Conservation (phyloP, 2,797 vertebrate genomes). For the Muscicapa comitata region DNA sequence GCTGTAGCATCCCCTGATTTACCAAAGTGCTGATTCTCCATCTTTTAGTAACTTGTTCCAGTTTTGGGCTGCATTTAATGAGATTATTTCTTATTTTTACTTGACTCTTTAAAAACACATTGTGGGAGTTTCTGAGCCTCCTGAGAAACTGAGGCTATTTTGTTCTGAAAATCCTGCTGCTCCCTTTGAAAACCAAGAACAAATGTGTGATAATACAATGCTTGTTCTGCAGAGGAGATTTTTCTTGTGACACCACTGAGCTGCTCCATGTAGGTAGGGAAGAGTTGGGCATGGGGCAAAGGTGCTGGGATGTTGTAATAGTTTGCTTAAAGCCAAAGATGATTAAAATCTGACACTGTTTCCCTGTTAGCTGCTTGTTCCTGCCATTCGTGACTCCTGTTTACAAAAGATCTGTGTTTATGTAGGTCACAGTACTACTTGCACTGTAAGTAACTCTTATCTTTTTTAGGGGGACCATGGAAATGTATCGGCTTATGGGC, state of each 20-base stretch:
- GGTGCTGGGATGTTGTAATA: not conserved
- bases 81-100: not conserved
- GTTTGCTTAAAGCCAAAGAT: not conserved
- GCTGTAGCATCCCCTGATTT: not conserved
- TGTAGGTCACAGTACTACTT: conserved; percentile 17
- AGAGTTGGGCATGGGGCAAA: not conserved
- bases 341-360: not conserved
- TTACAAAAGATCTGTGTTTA: not conserved
- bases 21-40: not conserved
- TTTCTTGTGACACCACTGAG: not conserved
- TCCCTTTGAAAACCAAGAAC: not conserved
- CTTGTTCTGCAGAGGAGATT: not conserved
- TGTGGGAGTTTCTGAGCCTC: not conserved
- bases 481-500: not conserved
- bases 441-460: not conserved
- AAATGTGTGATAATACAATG: fast-evolving
- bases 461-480: not conserved
- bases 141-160: not conserved
- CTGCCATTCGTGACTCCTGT: not conserved
- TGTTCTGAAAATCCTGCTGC: not conserved
- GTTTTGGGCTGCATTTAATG: not conserved
- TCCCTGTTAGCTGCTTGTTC: conserved; percentile 22
- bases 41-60: not conserved
- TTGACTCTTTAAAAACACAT: not conserved
- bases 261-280: not conserved